A percentile compares a stretch with the other conserved stretches of the same genome.
These are phyloP conservation scores for Saguinus midas DNA, from an alignment of 2,113 vertebrate genomes.

Conservation along the genomic window DNA sequence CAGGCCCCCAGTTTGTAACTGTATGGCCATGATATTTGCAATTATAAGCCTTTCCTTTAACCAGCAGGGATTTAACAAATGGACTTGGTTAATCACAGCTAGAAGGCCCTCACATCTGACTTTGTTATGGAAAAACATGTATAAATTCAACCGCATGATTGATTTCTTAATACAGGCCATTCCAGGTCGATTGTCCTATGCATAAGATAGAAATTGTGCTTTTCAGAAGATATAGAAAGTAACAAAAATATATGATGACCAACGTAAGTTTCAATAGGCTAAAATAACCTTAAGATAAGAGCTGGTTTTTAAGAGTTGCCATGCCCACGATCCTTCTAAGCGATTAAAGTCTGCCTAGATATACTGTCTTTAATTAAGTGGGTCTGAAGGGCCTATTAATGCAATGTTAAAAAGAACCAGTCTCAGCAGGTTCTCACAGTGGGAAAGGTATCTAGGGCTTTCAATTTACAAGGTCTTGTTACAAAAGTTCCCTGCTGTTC, in stretches of 20 bases:
- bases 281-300: not conserved
- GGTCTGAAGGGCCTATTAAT: conserved; percentile 82
- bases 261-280: not conserved
- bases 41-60: conserved; percentile 65
- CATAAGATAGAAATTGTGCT: not conserved
- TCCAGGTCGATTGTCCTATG: not conserved
- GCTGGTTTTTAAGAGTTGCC: not conserved
- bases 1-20: conserved; percentile 53
- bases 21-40: conserved; percentile 52
- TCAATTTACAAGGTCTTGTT: conserved; percentile 79
- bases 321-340: conserved; percentile 33
- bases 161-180: not conserved
- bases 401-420: conserved; percentile 76
- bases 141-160: not conserved
- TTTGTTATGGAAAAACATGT: not conserved
- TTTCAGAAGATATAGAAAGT: not conserved
- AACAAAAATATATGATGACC: not conserved
- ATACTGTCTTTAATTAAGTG: conserved; percentile 84
- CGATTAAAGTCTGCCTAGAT: conserved; percentile 69
- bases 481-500: conserved; percentile 76
- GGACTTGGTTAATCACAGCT: conserved; percentile 57
- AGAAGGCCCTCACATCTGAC: conserved; percentile 31
- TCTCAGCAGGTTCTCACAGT: conserved; percentile 67
- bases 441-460: conserved; percentile 69
- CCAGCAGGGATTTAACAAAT: conserved; percentile 64